phyloP scores from a whole-genome alignment of 1,140 invertebrate species.

The Papilio dardanus region DNA sequence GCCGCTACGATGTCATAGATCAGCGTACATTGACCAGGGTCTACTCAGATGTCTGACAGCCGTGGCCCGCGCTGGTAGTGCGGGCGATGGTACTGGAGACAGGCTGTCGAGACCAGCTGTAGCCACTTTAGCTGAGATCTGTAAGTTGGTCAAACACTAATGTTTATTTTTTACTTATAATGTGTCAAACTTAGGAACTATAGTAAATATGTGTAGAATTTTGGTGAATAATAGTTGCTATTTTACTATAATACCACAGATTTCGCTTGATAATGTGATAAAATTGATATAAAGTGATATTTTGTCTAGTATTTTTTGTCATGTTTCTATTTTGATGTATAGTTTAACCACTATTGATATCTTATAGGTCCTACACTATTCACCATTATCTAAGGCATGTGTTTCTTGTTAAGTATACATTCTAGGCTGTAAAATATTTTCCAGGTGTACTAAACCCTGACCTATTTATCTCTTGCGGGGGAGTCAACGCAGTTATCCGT shows the following conservation, averaged over 20 bases:
- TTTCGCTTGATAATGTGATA: too few relatives aligned
- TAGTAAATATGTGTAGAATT: too few relatives aligned
- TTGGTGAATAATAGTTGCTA: too few relatives aligned
- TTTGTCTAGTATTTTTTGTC: too few relatives aligned
- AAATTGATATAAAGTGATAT: too few relatives aligned
- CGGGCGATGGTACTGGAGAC: slow-evolving; percentile 82
- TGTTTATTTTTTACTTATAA: slow-evolving; percentile 9
- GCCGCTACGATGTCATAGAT: slow-evolving; percentile 83
- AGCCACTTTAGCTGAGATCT: slow-evolving; percentile 93
- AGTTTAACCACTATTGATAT: too few relatives aligned
- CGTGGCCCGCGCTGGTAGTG: slow-evolving; percentile 87
- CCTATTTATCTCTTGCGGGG: slow-evolving; percentile 91
- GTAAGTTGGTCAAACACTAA: slow-evolving; percentile 53
- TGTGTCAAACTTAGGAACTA: background rate
- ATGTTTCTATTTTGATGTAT: too few relatives aligned
- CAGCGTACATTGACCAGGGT: slow-evolving; percentile 62
- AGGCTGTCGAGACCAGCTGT: slow-evolving; percentile 90
- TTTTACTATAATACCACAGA: too few relatives aligned
- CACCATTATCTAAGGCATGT: background rate
- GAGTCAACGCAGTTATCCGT: slow-evolving; percentile 90
- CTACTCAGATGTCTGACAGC: slow-evolving; percentile 88
- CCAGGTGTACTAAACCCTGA: slow-evolving; percentile 91
- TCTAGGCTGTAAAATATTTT: slow-evolving; percentile 27
- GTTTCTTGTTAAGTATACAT: background rate
- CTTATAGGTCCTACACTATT: too few relatives aligned